A percentile compares a stretch with the other conserved stretches of the same genome.
phyloP scores from a whole-genome alignment of 2,888 invertebrate genomes.

The Allacma fusca region DNA sequence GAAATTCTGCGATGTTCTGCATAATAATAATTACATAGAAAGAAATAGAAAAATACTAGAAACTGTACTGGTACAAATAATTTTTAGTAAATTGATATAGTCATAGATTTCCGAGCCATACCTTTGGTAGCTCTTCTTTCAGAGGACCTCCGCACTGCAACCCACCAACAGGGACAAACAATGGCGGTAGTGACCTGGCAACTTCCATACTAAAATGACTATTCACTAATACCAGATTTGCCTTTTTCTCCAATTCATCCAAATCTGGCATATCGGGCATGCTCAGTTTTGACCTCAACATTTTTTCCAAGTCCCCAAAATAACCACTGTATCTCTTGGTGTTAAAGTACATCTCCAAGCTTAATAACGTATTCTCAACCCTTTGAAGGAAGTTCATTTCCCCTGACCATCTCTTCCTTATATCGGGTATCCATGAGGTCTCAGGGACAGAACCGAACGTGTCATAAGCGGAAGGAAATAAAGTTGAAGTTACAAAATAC shows the following conservation, averaged over 20 bases:
- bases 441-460: conserved; percentile 8
- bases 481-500: not conserved
- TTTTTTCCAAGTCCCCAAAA: not conserved
- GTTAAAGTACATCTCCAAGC: not conserved
- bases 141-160: not conserved
- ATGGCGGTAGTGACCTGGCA: not conserved
- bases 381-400: conserved; percentile 18
- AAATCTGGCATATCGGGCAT: conserved; percentile 4
- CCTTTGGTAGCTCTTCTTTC: not conserved
- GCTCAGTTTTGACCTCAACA: not conserved
- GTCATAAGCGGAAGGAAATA: not conserved
- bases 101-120: too few species aligned
- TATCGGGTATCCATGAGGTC: conserved; percentile 13
- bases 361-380: not conserved
- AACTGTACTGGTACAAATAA: too few species aligned
- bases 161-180: not conserved
- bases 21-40: too few species aligned
- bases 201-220: not conserved
- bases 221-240: not conserved
- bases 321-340: not conserved
- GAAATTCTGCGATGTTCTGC: too few species aligned
- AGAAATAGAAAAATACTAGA: too few species aligned
- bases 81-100: too few species aligned
- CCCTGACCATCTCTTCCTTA: not conserved
- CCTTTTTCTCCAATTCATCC: not conserved